These are phyloP conservation scores for Phytoseiulus persimilis DNA, from an alignment of 2,888 invertebrate species.

Conservation along the genomic window DNA sequence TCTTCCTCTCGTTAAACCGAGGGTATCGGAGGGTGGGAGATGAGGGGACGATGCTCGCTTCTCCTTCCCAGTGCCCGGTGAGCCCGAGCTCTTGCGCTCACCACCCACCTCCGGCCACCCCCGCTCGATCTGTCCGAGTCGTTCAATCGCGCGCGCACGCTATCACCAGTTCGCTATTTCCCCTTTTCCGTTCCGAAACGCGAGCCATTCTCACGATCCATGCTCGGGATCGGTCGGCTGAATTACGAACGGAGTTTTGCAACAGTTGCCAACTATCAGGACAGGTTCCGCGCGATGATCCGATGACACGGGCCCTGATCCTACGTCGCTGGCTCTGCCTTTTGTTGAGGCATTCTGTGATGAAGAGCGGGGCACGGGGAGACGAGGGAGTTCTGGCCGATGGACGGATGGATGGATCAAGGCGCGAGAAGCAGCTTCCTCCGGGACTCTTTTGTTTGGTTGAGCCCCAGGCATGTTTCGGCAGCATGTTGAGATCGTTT, in stretches of 20 bases:
- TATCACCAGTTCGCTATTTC: neutral
- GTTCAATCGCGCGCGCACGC: neutral
- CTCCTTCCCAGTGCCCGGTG: neutral
- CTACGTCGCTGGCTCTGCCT: neutral
- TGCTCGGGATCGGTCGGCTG: no score
- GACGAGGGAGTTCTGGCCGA: neutral
- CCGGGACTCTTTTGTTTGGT: neutral
- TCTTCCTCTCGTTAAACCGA: neutral
- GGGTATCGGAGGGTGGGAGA: neutral
- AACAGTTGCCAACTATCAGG: no score
- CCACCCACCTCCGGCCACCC: neutral
- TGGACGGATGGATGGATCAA: neutral
- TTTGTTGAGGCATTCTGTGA: neutral
- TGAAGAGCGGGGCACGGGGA: neutral
- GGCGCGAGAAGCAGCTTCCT: neutral
- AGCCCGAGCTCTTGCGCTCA: neutral
- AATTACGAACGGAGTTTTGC: no score
- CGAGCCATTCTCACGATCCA: no score
- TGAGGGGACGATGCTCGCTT: neutral
- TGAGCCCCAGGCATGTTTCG: neutral
- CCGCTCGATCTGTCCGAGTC: neutral
- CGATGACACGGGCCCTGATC: neutral
- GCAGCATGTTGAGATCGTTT: conserved; percentile 5
- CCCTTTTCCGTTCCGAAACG: neutral
- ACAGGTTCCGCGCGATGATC: no score